Base-by-base conservation (phyloP, 1,140 invertebrate species). In the Drosophila erecta region DNA sequence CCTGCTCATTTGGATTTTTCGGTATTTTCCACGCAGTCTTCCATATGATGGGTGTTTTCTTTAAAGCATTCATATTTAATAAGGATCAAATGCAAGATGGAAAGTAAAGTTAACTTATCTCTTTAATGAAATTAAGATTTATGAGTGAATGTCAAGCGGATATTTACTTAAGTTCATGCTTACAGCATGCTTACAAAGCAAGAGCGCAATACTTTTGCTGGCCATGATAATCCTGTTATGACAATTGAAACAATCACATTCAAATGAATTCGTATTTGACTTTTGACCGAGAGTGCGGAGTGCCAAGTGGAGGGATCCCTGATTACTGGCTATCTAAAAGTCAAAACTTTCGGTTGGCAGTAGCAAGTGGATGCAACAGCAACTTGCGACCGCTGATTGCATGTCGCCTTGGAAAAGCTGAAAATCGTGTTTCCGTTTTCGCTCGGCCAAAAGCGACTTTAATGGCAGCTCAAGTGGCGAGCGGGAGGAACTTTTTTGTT, bases 391-490 rank as follows among this genome's bases (percentile, higher is more conserved):
- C 59, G 64, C 60, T 67, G 59, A 67, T 67, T 67, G 64, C 64
- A 67, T 35, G 44, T 70, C 66, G 49, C 41, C 38, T 47, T 38
- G 49, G 24, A 20, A 65, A 15, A 65, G 33, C 60, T 64, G 43
- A 35, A 70, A 70, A 70, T 70, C 67, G 51, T 70, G 67, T 70
- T 70, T 57, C 67, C 51, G 64, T 35, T 55, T 55, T 55, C 14
- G 17, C 15, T 24, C 17, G 30, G 38, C 49, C 49, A 69, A 71
- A 70, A 70, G 65, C 43, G 65, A 71, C 47, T 71, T 71, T 71
- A 71, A 71, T 71, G 51, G 67, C 67, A 70, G 50, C 67, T 71
- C 65, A 57, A 71, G 67, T 70, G 67, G 50, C 64, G 53, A 47
- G 35, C 35, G 33, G 49, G 37, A 7, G 41, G 22, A 71, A 71